phyloP scores from a whole-genome alignment of 2,888 invertebrate genomes.

The Hecatera dysodea region DNA sequence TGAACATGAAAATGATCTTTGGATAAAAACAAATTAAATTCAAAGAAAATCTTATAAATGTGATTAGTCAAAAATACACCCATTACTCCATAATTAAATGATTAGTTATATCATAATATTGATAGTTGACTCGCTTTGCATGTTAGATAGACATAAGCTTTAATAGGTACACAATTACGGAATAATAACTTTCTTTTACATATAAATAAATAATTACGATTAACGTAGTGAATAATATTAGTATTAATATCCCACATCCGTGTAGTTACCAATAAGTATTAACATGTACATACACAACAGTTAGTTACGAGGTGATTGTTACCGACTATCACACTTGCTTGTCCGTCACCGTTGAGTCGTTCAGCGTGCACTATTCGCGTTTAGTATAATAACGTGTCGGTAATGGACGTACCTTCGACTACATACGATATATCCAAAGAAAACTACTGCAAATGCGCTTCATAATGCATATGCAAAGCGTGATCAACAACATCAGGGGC shows the following conservation, averaged over 20 bases:
- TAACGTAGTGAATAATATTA: slow-evolving; percentile 49
- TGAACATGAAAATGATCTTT: slow-evolving; percentile 55
- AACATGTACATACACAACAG: slow-evolving; percentile 47
- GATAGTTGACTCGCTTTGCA: slow-evolving; percentile 52
- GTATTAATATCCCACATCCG: slow-evolving; percentile 59
- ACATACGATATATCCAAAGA: slow-evolving; percentile 91
- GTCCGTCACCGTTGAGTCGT: slow-evolving; percentile 82
- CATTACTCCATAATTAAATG: slow-evolving; percentile 79
- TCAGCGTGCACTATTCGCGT: slow-evolving; percentile 83
- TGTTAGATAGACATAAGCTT: slow-evolving; percentile 59
- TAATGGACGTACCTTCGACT: slow-evolving; percentile 91
- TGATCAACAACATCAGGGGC: slow-evolving; percentile 91
- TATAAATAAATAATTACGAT: slow-evolving; percentile 17
- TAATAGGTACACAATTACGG: slow-evolving; percentile 9
- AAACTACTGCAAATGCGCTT: slow-evolving; percentile 92
- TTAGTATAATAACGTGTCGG: slow-evolving; percentile 86
- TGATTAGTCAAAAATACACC: slow-evolving; percentile 87
- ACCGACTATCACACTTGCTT: slow-evolving; percentile 58
- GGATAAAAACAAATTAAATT: slow-evolving; percentile 35
- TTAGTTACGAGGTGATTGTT: slow-evolving; percentile 59
- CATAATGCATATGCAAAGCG: slow-evolving; percentile 92
- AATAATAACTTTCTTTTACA: slow-evolving; percentile 10
- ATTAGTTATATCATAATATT: slow-evolving; percentile 49
- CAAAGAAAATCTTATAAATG: slow-evolving; percentile 16
- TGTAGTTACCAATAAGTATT: slow-evolving; percentile 37